Percentiles rank a stretch among this genome's conserved stretches.
Evolutionary conservation across 1,140 invertebrate genomes (phyloP).

Genomic region (Carposina sasakii): DNA sequence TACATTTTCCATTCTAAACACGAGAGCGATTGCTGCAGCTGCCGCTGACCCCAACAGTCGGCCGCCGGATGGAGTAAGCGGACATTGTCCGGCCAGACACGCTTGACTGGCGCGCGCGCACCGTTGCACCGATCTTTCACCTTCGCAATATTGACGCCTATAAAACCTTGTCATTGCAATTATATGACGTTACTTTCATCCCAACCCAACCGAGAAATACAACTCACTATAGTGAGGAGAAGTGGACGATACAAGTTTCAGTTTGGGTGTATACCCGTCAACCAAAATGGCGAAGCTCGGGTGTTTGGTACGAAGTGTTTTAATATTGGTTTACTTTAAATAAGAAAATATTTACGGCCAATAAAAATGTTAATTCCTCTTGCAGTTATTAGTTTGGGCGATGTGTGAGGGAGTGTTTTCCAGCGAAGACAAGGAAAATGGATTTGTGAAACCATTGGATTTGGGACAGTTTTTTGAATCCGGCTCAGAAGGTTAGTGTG

Average conservation of each 20-base stretch:
- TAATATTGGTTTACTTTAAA: not conserved
- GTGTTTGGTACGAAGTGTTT: constrained; percentile 47
- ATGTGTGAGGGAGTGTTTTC: constrained; percentile 47
- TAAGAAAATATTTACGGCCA: too few relatives aligned
- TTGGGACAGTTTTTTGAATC: constrained; percentile 51
- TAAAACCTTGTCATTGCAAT: constrained; percentile 69
- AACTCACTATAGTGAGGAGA: constrained; percentile 33
- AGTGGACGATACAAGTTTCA: constrained; percentile 26
- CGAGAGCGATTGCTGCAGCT: too few relatives aligned
- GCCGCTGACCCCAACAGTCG: constrained; percentile 39
- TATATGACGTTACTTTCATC: constrained; percentile 68
- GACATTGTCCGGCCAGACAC: constrained; percentile 59
- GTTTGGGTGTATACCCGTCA: constrained; percentile 58
- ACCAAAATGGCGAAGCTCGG: constrained; percentile 49
- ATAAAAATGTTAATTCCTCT: constrained; percentile 21
- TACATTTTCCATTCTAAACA: too few relatives aligned
- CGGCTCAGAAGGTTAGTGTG: constrained; percentile 38
- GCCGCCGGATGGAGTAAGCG: constrained; percentile 60
- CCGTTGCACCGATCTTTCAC: constrained; percentile 67
- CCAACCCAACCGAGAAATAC: constrained; percentile 46
- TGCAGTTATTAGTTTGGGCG: constrained; percentile 57
- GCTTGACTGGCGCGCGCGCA: constrained; percentile 55
- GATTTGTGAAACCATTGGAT: constrained; percentile 57
- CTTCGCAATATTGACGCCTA: constrained; percentile 69
- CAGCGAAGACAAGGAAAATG: constrained; percentile 43